Base-by-base conservation (phyloP, 2,113 vertebrate genomes). In the Emydura subglobosa region DNA sequence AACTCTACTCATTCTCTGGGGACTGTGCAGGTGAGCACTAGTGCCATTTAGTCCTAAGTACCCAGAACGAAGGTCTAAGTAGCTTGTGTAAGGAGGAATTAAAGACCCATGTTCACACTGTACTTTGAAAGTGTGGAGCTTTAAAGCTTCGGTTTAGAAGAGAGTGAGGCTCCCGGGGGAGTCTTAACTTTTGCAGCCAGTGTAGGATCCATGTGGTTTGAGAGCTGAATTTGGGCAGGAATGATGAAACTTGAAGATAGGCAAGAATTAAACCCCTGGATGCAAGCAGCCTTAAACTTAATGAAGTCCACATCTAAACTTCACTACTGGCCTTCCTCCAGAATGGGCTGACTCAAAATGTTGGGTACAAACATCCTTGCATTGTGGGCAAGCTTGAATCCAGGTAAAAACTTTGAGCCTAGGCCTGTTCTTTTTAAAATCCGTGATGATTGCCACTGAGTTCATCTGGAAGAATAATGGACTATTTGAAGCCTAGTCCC, bases 401-500 rank as follows among this genome's bases (percentile, higher is more conserved):
- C 39, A 82, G 65, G 25, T 8, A 79, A 51, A 89, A 89, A 50
- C 82, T 90, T 76, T 16, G 29, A n/a, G 24, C 61, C 61, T 31
- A 16, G 17, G 19, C 61, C 61, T n/a, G 31, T 19, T 34, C 34
- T 16, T 16, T 16, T 25, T 83, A 54, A n/a, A 82, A 2, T 3
- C 0, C 6, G 31, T 88, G 47, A 85, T 25, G 1, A 3, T 24
- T 61, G 7, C 79, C 93, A 50, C 47, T 91, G 14, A 54, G 51
- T 17, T 90, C 57, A 83, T 47, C 80, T 19, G 79, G 91, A 92
- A 55, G 25, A 61, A 91, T 34, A 89, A 55, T 53, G 88, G 90
- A 11, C 0, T 0, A 9, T 13, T 29, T 39, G n/a, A 82, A 89
- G 25, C 25, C 44, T 86, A 5, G 4, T 87, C 21, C 10, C 19